These are phyloP conservation scores for Eublepharis macularius DNA, from an alignment of 2,113 vertebrate genomes.

Conservation along the genomic window DNA sequence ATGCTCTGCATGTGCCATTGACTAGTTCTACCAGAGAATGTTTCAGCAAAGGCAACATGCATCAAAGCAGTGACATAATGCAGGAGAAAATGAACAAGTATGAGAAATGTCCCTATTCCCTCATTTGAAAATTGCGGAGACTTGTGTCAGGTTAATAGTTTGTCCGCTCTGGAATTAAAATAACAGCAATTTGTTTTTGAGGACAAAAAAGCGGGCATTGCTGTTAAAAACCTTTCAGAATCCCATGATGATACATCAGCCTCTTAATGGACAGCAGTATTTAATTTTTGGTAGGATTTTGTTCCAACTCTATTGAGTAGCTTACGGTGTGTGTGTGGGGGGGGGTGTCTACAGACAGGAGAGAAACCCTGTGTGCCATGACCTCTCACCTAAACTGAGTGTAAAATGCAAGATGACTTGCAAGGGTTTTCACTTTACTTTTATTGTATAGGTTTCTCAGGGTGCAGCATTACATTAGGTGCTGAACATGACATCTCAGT, in stretches of 20 bases:
- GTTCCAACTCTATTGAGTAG: accelerated
- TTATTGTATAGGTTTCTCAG: conserved; percentile 67
- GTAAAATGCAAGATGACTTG: conserved; percentile 24
- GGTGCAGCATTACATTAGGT: conserved; percentile 59
- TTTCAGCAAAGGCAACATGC: conserved; percentile 20
- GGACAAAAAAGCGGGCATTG: neutral
- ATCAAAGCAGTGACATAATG: conserved; percentile 27
- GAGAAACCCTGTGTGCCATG: conserved; percentile 42
- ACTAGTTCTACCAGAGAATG: conserved; percentile 24
- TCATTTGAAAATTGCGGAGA: neutral
- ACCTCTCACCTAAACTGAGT: neutral
- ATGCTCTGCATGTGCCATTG: conserved; percentile 20
- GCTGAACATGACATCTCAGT: conserved; percentile 53
- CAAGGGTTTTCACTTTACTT: conserved; percentile 33
- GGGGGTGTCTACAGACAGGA: accelerated
- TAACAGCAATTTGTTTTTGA: accelerated
- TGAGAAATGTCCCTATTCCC: conserved; percentile 6
- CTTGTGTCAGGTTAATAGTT: neutral
- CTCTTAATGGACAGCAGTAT: neutral
- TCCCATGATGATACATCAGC: neutral
- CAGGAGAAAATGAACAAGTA: neutral
- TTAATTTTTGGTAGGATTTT: neutral
- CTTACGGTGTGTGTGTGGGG: neutral
- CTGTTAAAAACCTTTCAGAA: neutral
- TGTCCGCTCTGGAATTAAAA: neutral